Conservation (phyloP, 2,113 vertebrate genomes). For the Pseudorectes ferrugineus region DNA sequence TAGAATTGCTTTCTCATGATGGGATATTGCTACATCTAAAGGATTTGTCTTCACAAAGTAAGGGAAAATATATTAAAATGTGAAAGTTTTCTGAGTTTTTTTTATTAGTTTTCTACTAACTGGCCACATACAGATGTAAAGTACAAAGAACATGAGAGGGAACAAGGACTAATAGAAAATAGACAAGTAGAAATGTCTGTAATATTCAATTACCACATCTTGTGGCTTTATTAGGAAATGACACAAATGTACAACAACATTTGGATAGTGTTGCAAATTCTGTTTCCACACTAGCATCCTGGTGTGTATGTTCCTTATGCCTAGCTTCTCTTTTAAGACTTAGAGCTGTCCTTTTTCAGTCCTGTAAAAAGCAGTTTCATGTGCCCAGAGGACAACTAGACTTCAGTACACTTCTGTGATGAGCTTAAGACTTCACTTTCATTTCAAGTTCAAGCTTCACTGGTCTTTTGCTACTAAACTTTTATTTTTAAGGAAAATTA, state of each 20-base stretch:
- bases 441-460: neutral
- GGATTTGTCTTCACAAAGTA: neutral
- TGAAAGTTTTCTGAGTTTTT: neutral
- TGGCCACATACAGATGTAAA: neutral
- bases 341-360: neutral
- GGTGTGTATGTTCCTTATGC: neutral
- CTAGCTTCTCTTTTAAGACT: neutral
- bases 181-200: neutral
- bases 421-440: neutral
- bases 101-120: neutral
- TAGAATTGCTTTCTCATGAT: neutral
- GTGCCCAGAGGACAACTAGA: neutral
- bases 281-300: neutral
- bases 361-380: neutral
- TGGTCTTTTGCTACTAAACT: neutral
- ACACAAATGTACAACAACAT: neutral
- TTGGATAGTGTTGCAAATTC: neutral
- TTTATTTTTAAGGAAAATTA: neutral
- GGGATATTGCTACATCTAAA: neutral
- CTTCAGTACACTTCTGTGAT: neutral
- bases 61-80: neutral
- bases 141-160: neutral
- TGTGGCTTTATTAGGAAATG: neutral
- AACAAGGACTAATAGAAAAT: neutral
- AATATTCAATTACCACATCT: neutral